These are phyloP conservation scores for Pollimyrus isidori DNA, from an alignment of 2,113 vertebrate genomes.

Conservation along the genomic window DNA sequence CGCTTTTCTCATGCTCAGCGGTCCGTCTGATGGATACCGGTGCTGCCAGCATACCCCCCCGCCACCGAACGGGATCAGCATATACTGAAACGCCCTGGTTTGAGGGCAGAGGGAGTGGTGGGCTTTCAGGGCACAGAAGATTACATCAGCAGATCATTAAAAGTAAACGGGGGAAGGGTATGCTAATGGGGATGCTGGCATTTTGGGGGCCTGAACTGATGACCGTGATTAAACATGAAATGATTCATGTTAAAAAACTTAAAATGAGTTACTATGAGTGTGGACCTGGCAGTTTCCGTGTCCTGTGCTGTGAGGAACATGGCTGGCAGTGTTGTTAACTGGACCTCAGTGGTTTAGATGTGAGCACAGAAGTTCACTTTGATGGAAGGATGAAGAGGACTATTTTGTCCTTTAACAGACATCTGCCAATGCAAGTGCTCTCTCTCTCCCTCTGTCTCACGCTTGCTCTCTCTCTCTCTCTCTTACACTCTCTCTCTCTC, in stretches of 20 bases:
- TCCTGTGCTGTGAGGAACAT: background rate
- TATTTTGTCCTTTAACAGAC: conserved; percentile 28
- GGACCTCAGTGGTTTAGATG: background rate
- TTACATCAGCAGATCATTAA: background rate
- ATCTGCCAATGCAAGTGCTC: conserved; percentile 9
- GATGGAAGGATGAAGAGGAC: conserved; percentile 35
- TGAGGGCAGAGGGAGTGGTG: background rate
- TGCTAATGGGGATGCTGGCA: background rate
- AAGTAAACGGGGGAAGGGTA: background rate
- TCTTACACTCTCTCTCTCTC: background rate
- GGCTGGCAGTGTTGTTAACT: background rate
- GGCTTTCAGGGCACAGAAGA: background rate
- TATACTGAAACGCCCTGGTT: background rate
- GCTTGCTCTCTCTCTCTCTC: background rate
- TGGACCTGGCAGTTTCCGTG: background rate
- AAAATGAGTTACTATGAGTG: background rate
- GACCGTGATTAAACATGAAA: background rate
- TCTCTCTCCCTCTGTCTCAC: background rate
- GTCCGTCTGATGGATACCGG: background rate
- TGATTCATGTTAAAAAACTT: background rate
- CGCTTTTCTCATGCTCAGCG: background rate
- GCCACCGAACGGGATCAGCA: background rate
- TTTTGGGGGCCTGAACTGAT: background rate
- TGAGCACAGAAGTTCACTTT: conserved; percentile 10
- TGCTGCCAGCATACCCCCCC: background rate